Evolutionary conservation across 2,888 invertebrate species (phyloP).

Genomic region (Drosophila kanekoi): DNA sequence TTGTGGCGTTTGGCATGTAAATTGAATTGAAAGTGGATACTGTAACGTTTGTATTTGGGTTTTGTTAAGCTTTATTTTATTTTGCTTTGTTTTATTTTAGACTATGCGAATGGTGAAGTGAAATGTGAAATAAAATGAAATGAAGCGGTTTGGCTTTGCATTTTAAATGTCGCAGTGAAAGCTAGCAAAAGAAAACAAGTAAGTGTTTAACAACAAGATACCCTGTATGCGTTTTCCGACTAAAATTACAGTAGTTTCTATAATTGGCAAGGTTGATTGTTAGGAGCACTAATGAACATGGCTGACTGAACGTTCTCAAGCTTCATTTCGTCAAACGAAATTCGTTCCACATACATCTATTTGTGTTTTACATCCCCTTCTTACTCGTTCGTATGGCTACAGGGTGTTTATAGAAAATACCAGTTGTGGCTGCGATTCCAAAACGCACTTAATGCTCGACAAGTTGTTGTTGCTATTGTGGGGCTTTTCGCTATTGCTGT

Average conservation of each 20-base stretch:
- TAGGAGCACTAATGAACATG: no score
- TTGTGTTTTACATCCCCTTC: neutral
- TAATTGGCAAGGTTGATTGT: no score
- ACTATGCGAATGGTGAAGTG: slow-evolving; percentile 9
- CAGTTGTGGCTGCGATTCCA: slow-evolving; percentile 22
- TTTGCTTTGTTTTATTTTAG: slow-evolving; percentile 26
- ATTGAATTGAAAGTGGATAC: slow-evolving; percentile 76
- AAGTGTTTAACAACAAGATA: neutral
- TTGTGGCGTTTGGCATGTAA: slow-evolving; percentile 69
- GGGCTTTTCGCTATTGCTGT: slow-evolving; percentile 19
- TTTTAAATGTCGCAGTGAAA: slow-evolving; percentile 17
- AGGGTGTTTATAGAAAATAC: neutral
- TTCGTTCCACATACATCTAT: neutral
- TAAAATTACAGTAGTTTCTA: no score
- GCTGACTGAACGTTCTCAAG: no score
- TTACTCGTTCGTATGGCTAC: neutral
- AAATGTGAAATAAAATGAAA: slow-evolving; percentile 37
- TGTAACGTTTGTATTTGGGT: slow-evolving; percentile 53
- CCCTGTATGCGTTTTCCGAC: neutral
- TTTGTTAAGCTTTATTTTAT: slow-evolving; percentile 28
- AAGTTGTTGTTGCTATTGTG: slow-evolving; percentile 40
- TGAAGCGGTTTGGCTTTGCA: slow-evolving; percentile 23
- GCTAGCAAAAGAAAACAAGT: neutral
- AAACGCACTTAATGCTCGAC: slow-evolving; percentile 52
- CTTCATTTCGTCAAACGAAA: no score